Evolutionary conservation across 2,797 vertebrate genomes (phyloP).

Genomic region (Tenualosa thibaudeaui): DNA sequence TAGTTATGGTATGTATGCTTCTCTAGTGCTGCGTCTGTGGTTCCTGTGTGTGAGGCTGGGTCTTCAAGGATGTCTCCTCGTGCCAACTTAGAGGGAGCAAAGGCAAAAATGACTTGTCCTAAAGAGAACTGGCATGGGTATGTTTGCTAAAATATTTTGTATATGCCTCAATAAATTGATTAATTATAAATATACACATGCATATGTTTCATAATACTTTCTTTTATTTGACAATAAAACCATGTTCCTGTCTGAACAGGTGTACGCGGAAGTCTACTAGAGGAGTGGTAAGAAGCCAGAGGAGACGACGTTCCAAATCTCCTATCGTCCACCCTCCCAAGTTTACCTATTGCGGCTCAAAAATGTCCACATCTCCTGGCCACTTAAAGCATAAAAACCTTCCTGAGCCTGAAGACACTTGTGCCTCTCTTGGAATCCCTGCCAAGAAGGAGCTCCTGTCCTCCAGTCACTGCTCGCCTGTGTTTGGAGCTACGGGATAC

Average conservation of each 20-base stretch:
- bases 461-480: conserved; percentile 59
- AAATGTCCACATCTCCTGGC: conserved; percentile 67
- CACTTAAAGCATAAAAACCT: conserved; percentile 82
- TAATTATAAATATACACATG: neutral
- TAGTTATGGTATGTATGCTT: conserved; percentile 28
- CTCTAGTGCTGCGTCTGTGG: conserved; percentile 74
- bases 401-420: conserved; percentile 59
- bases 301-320: conserved; percentile 90
- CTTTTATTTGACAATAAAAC: neutral
- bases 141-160: conserved; percentile 35
- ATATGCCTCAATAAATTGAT: neutral
- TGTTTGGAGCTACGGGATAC: conserved; percentile 63
- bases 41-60: conserved; percentile 74
- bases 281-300: conserved; percentile 83
- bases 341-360: conserved; percentile 89
- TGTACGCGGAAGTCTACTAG: conserved; percentile 85
- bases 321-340: conserved; percentile 93
- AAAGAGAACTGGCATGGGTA: conserved; percentile 98
- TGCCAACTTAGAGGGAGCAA: conserved; percentile 73
- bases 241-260: conserved; percentile 60
- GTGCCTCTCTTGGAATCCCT: conserved; percentile 49
- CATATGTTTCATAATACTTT: neutral
- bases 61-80: conserved; percentile 71
- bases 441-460: conserved; percentile 68
- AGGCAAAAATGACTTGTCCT: conserved; percentile 78